Conservation (phyloP, 2,888 invertebrate genomes). For the Apodemia zela region DNA sequence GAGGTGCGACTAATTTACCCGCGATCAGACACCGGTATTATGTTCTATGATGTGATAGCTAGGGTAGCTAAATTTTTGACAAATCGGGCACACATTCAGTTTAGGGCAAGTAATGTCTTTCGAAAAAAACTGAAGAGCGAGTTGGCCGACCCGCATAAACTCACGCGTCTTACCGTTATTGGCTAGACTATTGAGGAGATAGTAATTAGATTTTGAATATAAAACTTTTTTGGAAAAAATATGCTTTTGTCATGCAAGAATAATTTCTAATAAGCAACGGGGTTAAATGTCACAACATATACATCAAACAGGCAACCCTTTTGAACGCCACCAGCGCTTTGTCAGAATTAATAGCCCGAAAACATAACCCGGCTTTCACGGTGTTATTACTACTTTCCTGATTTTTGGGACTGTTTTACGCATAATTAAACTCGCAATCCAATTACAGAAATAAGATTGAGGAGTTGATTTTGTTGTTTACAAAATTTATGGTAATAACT, state of each 20-base stretch:
- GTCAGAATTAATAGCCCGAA: constrained; percentile 76
- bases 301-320: constrained; percentile 60
- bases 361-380: constrained; percentile 50
- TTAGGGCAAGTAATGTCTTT: too few species aligned
- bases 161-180: too few species aligned
- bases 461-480: constrained; percentile 19
- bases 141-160: too few species aligned
- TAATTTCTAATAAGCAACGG: constrained; percentile 26
- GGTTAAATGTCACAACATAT: constrained; percentile 65
- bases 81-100: too few species aligned
- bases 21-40: too few species aligned
- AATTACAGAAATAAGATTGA: constrained; percentile 70
- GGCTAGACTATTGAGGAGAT: too few species aligned
- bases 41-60: too few species aligned
- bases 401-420: constrained; percentile 74
- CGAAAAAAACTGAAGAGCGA: too few species aligned
- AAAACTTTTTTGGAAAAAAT: too few species aligned
- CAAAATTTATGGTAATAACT: background rate
- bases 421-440: constrained; percentile 75
- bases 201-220: too few species aligned
- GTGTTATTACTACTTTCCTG: constrained; percentile 59
- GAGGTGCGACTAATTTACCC: too few species aligned
- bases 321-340: constrained; percentile 60
- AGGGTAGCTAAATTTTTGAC: too few species aligned
- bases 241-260: constrained; percentile 22